Conservation (phyloP, 2,113 vertebrate species). For the Dromaius novaehollandiae region DNA sequence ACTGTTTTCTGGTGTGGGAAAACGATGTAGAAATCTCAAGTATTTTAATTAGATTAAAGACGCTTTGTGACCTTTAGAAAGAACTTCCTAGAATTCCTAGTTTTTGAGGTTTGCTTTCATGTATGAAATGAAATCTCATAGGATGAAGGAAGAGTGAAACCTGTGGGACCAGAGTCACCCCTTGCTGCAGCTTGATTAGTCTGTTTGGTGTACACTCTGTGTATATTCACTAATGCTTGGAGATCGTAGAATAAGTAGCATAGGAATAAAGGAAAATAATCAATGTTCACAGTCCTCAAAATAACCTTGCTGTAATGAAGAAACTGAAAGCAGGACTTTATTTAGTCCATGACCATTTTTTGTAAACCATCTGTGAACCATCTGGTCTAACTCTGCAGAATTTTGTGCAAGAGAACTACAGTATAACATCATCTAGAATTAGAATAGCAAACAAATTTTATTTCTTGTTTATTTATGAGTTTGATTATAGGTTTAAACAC, state of each 20-base stretch:
- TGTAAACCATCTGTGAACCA: neutral
- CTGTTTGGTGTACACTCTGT: neutral
- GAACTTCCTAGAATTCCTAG: neutral
- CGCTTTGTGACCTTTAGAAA: neutral
- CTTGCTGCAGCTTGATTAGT: neutral
- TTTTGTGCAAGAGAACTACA: neutral
- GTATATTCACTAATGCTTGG: neutral
- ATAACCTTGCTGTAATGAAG: neutral
- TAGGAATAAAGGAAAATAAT: neutral
- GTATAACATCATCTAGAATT: neutral
- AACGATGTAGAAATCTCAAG: neutral
- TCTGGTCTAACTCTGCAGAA: neutral
- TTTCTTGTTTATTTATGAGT: neutral
- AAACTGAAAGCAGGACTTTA: neutral
- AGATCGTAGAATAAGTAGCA: neutral
- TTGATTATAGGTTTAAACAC: slow-evolving; percentile 20
- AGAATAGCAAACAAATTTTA: neutral
- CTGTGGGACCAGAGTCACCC: neutral
- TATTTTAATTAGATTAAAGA: neutral
- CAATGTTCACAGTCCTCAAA: neutral
- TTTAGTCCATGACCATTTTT: neutral
- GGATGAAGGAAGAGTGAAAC: neutral
- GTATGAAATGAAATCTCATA: neutral
- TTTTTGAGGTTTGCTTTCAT: slow-evolving; percentile 10
- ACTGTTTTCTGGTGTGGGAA: neutral